phyloP scores from a whole-genome alignment of 1,140 invertebrate species.

The Drosophila tropicalis region DNA sequence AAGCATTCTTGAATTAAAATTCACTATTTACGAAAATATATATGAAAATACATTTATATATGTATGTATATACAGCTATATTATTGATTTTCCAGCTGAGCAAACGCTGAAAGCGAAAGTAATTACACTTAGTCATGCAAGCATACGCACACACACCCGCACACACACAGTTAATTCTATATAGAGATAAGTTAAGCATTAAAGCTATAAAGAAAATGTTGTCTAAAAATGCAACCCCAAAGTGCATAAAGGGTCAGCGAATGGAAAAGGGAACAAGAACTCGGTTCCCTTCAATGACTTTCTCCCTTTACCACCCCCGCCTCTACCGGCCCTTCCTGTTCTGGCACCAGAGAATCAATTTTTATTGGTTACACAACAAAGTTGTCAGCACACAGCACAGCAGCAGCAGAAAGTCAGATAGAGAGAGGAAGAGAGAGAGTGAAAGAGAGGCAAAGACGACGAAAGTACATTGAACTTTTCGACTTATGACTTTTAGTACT shows the following conservation, averaged over 20 bases:
- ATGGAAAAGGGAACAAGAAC: background rate
- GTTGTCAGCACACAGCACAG: conserved; percentile 33
- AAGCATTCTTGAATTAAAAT: conserved; percentile 56
- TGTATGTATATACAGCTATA: background rate
- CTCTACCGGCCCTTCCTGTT: background rate
- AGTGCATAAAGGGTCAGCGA: conserved; percentile 39
- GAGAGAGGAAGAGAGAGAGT: background rate
- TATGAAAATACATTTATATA: background rate
- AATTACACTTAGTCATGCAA: conserved; percentile 67
- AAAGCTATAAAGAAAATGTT: conserved; percentile 48
- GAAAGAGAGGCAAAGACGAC: background rate
- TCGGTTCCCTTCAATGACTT: conserved; percentile 28
- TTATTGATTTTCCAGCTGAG: conserved; percentile 68
- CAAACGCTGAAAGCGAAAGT: conserved; percentile 70
- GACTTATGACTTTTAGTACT: conserved; percentile 74
- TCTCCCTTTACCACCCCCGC: conserved; percentile 21
- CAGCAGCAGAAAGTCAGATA: conserved; percentile 1
- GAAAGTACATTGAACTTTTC: conserved; percentile 69
- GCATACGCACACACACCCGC: conserved; percentile 31
- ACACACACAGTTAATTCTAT: conserved; percentile 3
- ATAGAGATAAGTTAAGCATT: conserved; percentile 19
- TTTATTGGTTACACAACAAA: conserved; percentile 78
- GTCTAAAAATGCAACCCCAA: conserved; percentile 57
- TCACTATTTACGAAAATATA: background rate
- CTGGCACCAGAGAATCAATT: conserved; percentile 78